These are phyloP conservation scores for Argyrosomus regius DNA, from an alignment of 2,797 vertebrate species.

Conservation along the genomic window DNA sequence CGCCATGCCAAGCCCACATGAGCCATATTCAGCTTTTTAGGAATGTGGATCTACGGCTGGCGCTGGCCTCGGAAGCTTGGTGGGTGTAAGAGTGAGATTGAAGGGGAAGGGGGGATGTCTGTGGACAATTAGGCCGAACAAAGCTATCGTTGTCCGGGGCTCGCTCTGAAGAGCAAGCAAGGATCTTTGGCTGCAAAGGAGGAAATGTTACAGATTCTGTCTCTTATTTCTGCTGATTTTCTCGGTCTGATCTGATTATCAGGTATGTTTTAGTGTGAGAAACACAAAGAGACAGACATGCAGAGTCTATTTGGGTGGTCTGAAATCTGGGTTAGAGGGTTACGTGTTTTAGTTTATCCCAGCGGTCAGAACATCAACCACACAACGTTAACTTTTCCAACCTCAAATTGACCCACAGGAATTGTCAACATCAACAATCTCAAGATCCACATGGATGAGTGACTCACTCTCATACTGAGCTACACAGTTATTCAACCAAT, in stretches of 20 bases:
- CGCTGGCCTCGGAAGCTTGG: slow-evolving; percentile 63
- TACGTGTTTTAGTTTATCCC: slow-evolving; percentile 53
- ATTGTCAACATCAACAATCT: slow-evolving; percentile 59
- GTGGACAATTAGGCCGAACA: slow-evolving; percentile 82
- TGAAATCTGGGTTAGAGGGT: slow-evolving; percentile 41
- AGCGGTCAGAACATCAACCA: slow-evolving; percentile 57
- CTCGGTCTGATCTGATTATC: slow-evolving; percentile 36
- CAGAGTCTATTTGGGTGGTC: slow-evolving; percentile 70
- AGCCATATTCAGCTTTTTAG: slow-evolving; percentile 75
- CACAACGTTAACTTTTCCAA: slow-evolving; percentile 65
- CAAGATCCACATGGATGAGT: slow-evolving; percentile 34
- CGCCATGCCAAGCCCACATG: slow-evolving; percentile 77
- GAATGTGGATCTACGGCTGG: slow-evolving; percentile 76
- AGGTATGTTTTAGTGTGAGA: slow-evolving; percentile 34
- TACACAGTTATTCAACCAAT: background rate
- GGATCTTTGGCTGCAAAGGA: slow-evolving; percentile 61
- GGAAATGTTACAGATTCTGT: slow-evolving; percentile 48
- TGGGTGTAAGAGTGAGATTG: slow-evolving; percentile 71
- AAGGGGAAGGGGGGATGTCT: slow-evolving; percentile 79
- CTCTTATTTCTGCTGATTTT: slow-evolving; percentile 22
- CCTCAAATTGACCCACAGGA: slow-evolving; percentile 72
- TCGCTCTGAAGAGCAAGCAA: slow-evolving; percentile 58
- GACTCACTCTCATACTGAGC: slow-evolving; percentile 34
- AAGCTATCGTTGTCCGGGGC: slow-evolving; percentile 79
- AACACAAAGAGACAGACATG: slow-evolving; percentile 21